These are phyloP conservation scores for Eriocheir sinensis DNA, from an alignment of 1,140 invertebrate species.

Conservation along the genomic window DNA sequence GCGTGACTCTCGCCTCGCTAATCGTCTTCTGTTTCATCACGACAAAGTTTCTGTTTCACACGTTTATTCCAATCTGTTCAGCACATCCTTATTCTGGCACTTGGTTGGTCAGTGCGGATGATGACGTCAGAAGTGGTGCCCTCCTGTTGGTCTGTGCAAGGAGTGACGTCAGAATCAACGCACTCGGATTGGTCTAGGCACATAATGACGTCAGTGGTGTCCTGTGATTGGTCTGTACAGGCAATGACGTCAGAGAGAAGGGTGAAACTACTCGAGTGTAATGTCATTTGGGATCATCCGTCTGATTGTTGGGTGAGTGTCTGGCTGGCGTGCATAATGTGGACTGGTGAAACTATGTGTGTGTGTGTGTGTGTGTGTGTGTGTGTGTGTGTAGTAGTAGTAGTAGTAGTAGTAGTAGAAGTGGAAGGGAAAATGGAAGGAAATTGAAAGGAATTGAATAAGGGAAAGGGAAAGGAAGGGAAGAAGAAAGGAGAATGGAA, in stretches of 20 bases:
- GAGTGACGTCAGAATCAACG: too few relatives aligned
- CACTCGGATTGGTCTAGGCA: too few relatives aligned
- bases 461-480: too few relatives aligned
- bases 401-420: too few relatives aligned
- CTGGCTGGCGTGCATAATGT: neutral
- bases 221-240: neutral
- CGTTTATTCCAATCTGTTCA: neutral
- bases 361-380: neutral
- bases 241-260: neutral
- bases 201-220: too few relatives aligned
- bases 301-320: too few relatives aligned
- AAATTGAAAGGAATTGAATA: too few relatives aligned
- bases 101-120: neutral
- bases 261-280: neutral
- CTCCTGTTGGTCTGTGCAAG: too few relatives aligned
- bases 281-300: neutral
- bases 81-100: neutral
- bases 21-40: constrained; percentile 12
- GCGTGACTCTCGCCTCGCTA: neutral
- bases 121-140: neutral
- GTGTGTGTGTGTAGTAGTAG: neutral
- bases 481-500: too few relatives aligned
- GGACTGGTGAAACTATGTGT: neutral
- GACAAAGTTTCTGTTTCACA: neutral
- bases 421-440: too few relatives aligned